Conservation (phyloP, 2,888 invertebrate genomes). For the Cryptus armator region DNA sequence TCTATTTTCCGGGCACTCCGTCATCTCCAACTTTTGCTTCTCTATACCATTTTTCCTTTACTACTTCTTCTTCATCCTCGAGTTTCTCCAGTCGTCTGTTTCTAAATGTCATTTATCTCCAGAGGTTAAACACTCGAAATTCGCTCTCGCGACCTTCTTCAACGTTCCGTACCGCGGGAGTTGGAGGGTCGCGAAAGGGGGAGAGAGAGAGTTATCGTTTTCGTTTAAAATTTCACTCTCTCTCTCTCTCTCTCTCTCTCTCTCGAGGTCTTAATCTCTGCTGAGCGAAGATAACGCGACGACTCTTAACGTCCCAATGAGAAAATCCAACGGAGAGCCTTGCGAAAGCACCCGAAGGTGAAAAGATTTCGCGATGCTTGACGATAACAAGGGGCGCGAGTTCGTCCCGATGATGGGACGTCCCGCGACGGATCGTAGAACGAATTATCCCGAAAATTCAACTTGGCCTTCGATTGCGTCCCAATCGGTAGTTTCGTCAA, state of each 20-base stretch:
- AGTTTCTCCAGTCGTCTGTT: neutral
- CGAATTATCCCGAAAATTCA: constrained; percentile 31
- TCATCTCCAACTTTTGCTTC: constrained; percentile 10
- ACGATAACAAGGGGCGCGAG: constrained; percentile 31
- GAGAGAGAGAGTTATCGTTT: neutral
- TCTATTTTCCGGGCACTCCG: constrained; percentile 34
- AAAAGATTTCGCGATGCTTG: constrained; percentile 26
- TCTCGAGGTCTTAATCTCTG: constrained; percentile 50
- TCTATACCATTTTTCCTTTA: constrained; percentile 63
- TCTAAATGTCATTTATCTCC: neutral
- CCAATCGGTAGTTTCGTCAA: neutral
- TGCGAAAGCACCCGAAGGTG: constrained; percentile 10
- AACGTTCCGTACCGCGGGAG: neutral
- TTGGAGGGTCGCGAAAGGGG: no score
- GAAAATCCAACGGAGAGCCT: constrained; percentile 11
- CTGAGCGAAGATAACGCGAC: constrained; percentile 52
- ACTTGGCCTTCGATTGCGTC: neutral
- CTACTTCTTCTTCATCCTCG: constrained; percentile 53
- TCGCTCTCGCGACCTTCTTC: constrained; percentile 1
- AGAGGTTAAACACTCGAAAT: neutral
- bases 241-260: neutral
- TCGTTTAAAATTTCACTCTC: neutral
- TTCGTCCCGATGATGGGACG: neutral
- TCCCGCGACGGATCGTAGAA: constrained; percentile 1
- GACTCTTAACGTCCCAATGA: neutral